A percentile compares a stretch with the other conserved stretches of the same genome.
Conservation (phyloP, 2,888 invertebrate genomes). For the Melanargia galathea region DNA sequence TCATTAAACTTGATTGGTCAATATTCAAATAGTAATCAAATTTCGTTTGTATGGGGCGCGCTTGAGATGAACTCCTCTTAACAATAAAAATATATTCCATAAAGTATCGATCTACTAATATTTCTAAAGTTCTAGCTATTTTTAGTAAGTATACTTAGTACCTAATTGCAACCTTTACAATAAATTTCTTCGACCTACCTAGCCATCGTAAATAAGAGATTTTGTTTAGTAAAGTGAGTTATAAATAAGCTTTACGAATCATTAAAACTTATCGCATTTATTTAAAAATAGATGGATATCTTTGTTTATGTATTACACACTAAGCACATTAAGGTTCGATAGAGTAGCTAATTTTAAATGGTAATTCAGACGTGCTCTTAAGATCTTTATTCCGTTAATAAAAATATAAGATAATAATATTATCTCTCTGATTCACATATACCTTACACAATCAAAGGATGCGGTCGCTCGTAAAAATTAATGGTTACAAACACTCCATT, state of each 20-base stretch:
- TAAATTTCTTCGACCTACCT: too few species aligned
- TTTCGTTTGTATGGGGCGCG: too few species aligned
- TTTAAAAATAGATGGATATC: not conserved
- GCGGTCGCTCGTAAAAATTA: slow-evolving; percentile 67
- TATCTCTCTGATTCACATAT: slow-evolving; percentile 43
- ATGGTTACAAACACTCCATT: slow-evolving; percentile 72
- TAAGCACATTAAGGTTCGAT: slow-evolving; percentile 9
- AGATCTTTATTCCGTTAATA: slow-evolving; percentile 35
- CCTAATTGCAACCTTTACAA: too few species aligned
- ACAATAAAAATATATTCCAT: too few species aligned
- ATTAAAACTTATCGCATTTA: not conserved
- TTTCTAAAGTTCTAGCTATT: too few species aligned
- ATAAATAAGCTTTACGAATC: not conserved
- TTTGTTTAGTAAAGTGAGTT: not conserved
- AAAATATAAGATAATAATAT: slow-evolving; percentile 41
- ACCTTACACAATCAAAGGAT: slow-evolving; percentile 56
- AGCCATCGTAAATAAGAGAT: too few species aligned
- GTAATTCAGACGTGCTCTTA: slow-evolving; percentile 30
- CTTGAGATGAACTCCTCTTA: too few species aligned
- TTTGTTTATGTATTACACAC: not conserved
- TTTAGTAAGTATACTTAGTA: too few species aligned
- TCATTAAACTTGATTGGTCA: too few species aligned
- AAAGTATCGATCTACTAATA: too few species aligned
- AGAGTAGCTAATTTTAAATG: slow-evolving; percentile 32
- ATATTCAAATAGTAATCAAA: too few species aligned